Conservation (phyloP, 2,113 vertebrate species). For the Sebastes schlegelii region DNA sequence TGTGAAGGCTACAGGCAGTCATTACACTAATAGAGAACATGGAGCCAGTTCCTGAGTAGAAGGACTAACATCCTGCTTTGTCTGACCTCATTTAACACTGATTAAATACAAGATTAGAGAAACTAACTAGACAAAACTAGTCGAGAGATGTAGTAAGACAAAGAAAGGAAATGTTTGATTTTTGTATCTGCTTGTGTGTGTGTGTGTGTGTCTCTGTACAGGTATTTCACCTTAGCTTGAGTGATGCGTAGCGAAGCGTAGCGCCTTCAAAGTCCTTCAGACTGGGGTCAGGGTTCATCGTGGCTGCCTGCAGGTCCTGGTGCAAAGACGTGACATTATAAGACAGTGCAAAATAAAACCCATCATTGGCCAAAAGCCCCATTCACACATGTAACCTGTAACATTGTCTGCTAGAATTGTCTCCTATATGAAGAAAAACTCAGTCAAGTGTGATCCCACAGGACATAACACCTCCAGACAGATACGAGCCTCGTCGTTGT, state of each 20-base stretch:
- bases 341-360: constrained; percentile 10
- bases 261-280: constrained; percentile 99
- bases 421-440: background rate
- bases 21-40: constrained; percentile 51
- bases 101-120: constrained; percentile 48
- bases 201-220: background rate
- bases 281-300: constrained; percentile 96
- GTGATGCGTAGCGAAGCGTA: constrained; percentile 95
- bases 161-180: background rate
- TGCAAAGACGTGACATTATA: constrained; percentile 43
- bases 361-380: constrained; percentile 24
- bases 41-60: constrained; percentile 59
- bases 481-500: background rate
- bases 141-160: background rate
- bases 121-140: background rate
- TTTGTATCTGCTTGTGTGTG: background rate
- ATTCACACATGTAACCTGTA: constrained; percentile 47
- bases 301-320: constrained; percentile 96
- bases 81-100: constrained; percentile 32
- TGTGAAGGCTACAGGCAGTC: constrained; percentile 30
- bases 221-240: constrained; percentile 89
- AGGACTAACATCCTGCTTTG: constrained; percentile 56
- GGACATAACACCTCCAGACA: background rate
- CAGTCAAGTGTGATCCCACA: background rate
- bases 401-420: background rate